Evolutionary conservation across 2,888 invertebrate species (phyloP), one percentile per base, ranked within the genome.

Genomic region (Drosophila helvetica): DNA sequence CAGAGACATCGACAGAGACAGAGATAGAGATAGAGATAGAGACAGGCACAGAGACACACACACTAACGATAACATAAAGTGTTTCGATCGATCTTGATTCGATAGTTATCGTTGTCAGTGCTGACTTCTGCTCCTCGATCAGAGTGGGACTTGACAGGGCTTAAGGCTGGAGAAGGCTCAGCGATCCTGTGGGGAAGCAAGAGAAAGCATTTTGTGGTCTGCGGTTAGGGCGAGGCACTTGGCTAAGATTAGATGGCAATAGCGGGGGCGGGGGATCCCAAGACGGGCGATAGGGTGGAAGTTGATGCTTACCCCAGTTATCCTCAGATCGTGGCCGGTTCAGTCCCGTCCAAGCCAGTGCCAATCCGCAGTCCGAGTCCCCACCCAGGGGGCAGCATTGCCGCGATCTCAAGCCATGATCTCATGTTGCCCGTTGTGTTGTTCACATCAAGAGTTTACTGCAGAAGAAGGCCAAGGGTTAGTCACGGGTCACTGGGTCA

Each of bases 161-260:
- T n/a, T n/a, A 38, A n/a, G 38, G 38, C 38, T n/a, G 38, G n/a
- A n/a, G 15, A 7, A 38, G 5, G 25, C 67, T 42, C 45, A 33
- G 51, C 50, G 51, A 46, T 75, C 72, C 86, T 86, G 86, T 78
- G 77, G 56, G 38, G 7, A 80, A 67, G 69, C 80, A 73, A 73
- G 67, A 80, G 63, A 70, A 68, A 66, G 69, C 69, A 46, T 45
- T 22, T 33, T n/a, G 51, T 17, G 30, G 15, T 42, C 53, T 52
- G 54, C 15, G 18, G 56, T 48, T 22, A 56, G 46, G 54, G 43
- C 19, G 9, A 45, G 54, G 33, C n/a, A n/a, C 38, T 10, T 51
- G n/a, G 47, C 10, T 46, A 27, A 22, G 18, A 5, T 42, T 58
- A 38, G 9, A 17, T 30, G 48, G 48, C 22, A 25, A n/a, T 17